Evolutionary conservation across 2,113 vertebrate species (phyloP).

Genomic region (Nycticebus coucang): DNA sequence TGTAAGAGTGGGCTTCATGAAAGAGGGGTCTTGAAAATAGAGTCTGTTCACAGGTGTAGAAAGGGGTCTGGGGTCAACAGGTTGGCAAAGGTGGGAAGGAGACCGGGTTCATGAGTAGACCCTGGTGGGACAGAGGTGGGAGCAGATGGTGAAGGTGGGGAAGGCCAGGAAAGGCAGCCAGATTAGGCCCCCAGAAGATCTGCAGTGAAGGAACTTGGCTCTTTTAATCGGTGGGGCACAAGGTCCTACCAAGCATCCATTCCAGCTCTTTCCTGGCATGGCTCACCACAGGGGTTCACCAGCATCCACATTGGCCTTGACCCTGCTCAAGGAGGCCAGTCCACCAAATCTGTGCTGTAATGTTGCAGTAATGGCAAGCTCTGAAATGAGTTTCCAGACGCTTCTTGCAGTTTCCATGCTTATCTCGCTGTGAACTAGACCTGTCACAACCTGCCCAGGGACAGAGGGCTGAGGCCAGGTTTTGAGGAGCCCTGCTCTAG

Average conservation of each 20-base stretch:
- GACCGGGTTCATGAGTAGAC: not conserved
- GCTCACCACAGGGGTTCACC: not conserved
- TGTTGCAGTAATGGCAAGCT: not conserved
- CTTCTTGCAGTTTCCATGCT: not conserved
- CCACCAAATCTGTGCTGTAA: not conserved
- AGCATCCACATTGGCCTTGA: not conserved
- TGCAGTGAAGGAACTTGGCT: too few relatives aligned
- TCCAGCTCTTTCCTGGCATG: too few relatives aligned
- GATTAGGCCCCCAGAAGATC: not conserved
- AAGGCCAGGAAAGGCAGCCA: not conserved
- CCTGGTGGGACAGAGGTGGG: not conserved
- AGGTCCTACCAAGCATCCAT: not conserved
- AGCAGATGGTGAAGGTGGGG: too few relatives aligned
- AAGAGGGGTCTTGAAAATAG: not conserved
- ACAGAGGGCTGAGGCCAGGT: too few relatives aligned
- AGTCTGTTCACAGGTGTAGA: not conserved
- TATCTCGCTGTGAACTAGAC: not conserved
- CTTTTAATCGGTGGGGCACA: not conserved
- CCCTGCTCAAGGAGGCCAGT: not conserved
- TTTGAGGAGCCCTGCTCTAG: not conserved
- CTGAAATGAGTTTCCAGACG: not conserved
- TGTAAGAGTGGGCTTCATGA: not conserved
- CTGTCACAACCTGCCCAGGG: rapidly evolving
- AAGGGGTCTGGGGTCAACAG: rapidly evolving
- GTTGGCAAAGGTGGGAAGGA: not conserved